Evolutionary conservation across 2,888 invertebrate species (phyloP).

Genomic region (Trichopoda pennipes): DNA sequence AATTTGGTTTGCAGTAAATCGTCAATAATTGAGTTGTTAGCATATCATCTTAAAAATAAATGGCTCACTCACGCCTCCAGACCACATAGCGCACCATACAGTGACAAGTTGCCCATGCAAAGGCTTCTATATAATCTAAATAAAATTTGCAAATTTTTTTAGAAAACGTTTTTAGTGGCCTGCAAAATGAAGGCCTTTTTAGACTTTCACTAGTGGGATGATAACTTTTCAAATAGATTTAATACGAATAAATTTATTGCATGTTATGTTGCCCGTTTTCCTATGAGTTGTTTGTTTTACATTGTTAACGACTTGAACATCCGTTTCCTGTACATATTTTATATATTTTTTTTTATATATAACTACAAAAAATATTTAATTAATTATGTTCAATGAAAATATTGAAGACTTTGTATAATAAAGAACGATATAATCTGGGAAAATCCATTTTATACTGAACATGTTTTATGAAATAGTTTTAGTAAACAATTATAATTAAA

Average conservation of each 20-base stretch:
- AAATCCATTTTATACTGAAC: neutral
- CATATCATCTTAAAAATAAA: too few species aligned
- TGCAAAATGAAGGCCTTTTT: neutral
- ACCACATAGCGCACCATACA: too few species aligned
- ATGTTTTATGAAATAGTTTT: neutral
- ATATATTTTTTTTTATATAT: neutral
- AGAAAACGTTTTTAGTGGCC: too few species aligned
- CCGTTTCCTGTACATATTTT: conserved; percentile 55
- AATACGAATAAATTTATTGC: neutral
- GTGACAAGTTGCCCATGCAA: too few species aligned
- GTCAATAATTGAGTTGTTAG: too few species aligned
- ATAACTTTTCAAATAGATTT: neutral
- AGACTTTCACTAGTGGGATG: too few species aligned
- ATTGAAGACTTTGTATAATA: conserved; percentile 26
- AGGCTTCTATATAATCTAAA: too few species aligned
- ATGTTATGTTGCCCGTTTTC: neutral
- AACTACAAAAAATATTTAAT: neutral
- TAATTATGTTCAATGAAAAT: conserved; percentile 39
- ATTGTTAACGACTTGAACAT: conserved; percentile 46
- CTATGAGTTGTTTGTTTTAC: neutral
- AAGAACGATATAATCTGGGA: conserved; percentile 15
- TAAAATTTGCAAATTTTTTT: too few species aligned
- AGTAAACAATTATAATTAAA: too few species aligned
- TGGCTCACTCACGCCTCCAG: too few species aligned
- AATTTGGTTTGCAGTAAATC: too few species aligned